Percentiles rank a stretch among this genome's conserved stretches.
Evolutionary conservation across 2,113 vertebrate species (phyloP).

Genomic region (Vicugna pacos): DNA sequence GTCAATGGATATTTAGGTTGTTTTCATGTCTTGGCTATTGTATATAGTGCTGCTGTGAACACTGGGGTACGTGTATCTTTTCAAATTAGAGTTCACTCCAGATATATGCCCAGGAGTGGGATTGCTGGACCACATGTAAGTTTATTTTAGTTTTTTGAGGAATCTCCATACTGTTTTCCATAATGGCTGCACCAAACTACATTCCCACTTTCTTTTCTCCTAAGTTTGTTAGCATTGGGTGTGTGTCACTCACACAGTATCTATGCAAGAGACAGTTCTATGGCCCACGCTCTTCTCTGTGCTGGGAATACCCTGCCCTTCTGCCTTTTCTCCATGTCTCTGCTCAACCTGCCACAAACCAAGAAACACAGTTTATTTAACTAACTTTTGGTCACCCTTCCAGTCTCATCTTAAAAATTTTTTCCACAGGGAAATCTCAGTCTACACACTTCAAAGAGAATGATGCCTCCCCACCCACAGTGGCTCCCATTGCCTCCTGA

Average conservation of each 20-base stretch:
- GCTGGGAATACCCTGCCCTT: neutral
- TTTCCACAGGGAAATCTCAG: neutral
- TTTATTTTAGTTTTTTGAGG: no score
- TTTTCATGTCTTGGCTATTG: no score
- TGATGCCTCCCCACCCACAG: neutral
- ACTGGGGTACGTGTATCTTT: no score
- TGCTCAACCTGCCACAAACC: neutral
- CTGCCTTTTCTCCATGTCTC: neutral
- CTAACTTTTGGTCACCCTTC: neutral
- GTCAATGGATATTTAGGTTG: no score
- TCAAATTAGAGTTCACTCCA: no score
- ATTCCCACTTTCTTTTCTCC: neutral
- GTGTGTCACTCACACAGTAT: neutral
- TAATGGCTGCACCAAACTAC: no score
- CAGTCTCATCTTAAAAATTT: neutral
- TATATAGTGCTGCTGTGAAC: no score
- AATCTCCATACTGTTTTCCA: no score
- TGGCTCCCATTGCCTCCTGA: neutral
- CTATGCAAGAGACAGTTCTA: neutral
- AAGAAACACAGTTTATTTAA: neutral
- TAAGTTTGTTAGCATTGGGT: neutral
- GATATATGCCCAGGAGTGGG: no score
- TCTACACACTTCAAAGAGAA: neutral
- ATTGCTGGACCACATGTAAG: no score
- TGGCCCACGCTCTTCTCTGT: neutral